Evolutionary conservation across 2,888 invertebrate species (phyloP).

Genomic region (Oxytorus armatus): DNA sequence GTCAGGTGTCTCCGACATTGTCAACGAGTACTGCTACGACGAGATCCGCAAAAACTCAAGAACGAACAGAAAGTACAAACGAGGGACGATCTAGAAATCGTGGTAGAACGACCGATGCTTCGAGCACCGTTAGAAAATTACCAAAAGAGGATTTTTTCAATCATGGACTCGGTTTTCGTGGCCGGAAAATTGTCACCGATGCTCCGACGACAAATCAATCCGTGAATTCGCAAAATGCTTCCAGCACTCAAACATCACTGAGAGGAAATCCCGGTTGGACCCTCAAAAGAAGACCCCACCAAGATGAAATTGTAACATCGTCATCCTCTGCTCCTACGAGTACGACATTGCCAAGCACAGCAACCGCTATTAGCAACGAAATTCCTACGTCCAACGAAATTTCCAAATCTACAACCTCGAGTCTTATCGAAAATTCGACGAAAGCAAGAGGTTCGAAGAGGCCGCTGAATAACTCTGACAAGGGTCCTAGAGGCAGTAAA

Average conservation of each 20-base stretch:
- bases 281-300: conserved; percentile 75
- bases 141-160: conserved; percentile 80
- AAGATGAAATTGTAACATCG: conserved; percentile 50
- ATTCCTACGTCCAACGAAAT: conserved; percentile 69
- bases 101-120: conserved; percentile 20
- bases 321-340: neutral
- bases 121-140: conserved; percentile 59
- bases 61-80: conserved; percentile 36
- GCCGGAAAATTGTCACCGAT: conserved; percentile 72
- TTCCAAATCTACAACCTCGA: conserved; percentile 44
- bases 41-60: conserved; percentile 62
- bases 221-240: conserved; percentile 34
- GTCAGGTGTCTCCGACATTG: conserved; percentile 52
- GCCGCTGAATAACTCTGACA: conserved; percentile 19
- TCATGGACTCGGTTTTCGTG: conserved; percentile 80
- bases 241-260: conserved; percentile 26
- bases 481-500: conserved; percentile 73
- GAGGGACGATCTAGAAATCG: conserved; percentile 54
- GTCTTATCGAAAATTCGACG: conserved; percentile 12
- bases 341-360: conserved; percentile 39
- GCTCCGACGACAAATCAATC: conserved; percentile 49
- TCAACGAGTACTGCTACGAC: conserved; percentile 49
- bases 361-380: conserved; percentile 70
- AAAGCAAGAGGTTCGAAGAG: conserved; percentile 66
- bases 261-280: conserved; percentile 80